Evolutionary conservation across 2,888 invertebrate genomes (phyloP).

Genomic region (Trissonchulus latispiculum): DNA sequence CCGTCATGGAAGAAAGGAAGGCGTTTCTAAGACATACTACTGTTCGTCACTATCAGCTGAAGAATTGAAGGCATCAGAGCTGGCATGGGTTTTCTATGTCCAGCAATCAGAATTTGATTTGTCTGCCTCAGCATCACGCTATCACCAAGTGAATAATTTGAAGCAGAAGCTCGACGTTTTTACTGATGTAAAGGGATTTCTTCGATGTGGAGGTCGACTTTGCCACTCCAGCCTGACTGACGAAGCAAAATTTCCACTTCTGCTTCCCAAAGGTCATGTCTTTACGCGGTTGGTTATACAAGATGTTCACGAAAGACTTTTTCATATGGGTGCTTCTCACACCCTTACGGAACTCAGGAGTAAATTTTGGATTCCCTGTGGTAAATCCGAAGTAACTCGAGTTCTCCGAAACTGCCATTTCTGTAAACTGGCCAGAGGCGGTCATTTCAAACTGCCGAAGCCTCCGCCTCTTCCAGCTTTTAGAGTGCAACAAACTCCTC

Average conservation of each 20-base stretch:
- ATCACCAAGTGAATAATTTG: too few species aligned
- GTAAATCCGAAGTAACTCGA: not conserved
- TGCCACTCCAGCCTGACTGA: not conserved
- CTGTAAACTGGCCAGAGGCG: not conserved
- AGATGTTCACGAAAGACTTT: not conserved
- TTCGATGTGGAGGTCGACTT: not conserved
- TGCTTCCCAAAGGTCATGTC: not conserved
- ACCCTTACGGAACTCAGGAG: not conserved
- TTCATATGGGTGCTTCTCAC: not conserved
- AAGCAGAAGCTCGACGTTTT: not conserved
- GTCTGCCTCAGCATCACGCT: too few species aligned
- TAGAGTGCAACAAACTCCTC: not conserved
- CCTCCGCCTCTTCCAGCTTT: too few species aligned
- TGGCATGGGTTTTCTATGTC: too few species aligned
- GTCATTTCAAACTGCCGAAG: too few species aligned
- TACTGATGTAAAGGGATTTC: not conserved
- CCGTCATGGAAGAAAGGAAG: too few species aligned
- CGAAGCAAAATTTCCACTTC: not conserved
- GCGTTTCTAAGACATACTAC: too few species aligned
- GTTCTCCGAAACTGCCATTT: not conserved
- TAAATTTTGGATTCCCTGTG: not conserved
- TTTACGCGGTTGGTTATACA: not conserved
- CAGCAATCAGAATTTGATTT: too few species aligned
- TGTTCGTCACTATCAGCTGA: too few species aligned
- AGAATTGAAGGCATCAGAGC: too few species aligned